Percentiles rank a stretch among this genome's conserved stretches.
Conservation (phyloP, 2,797 vertebrate species). For the Esox lucius region DNA sequence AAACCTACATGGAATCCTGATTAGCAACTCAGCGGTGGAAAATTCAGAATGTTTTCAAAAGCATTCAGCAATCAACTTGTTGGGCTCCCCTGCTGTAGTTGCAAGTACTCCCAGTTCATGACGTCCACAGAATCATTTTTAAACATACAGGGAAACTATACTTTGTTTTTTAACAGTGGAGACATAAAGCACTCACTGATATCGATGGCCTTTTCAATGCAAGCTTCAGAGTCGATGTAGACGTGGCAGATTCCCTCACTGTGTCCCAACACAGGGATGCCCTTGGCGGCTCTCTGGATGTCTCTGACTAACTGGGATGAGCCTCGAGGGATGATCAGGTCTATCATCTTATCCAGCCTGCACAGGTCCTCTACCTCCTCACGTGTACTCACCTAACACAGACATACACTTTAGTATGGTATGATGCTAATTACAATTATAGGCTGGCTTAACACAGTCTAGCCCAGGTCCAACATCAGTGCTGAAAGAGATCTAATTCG, state of each 20-base stretch:
- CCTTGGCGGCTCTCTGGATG: conserved; percentile 89
- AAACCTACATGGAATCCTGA: too few relatives aligned
- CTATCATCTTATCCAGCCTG: conserved; percentile 90
- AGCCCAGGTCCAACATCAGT: too few relatives aligned
- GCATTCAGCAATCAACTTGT: too few relatives aligned
- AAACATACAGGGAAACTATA: not conserved
- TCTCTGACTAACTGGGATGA: conserved; percentile 90
- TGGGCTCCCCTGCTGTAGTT: too few relatives aligned
- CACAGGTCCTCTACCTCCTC: conserved; percentile 97
- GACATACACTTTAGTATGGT: too few relatives aligned
- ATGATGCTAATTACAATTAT: too few relatives aligned
- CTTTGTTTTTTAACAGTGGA: not conserved
- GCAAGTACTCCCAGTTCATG: too few relatives aligned
- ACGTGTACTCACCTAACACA: conserved; percentile 87
- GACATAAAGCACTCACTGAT: conserved; percentile 78
- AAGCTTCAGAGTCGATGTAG: conserved; percentile 88
- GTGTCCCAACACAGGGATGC: conserved; percentile 95
- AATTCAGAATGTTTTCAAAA: too few relatives aligned
- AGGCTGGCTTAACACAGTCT: too few relatives aligned
- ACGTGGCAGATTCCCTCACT: conserved; percentile 97
- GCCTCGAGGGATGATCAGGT: conserved; percentile 93
- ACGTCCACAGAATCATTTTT: not conserved
- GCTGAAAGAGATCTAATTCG: too few relatives aligned
- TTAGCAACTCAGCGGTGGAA: too few relatives aligned
- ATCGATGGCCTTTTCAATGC: conserved; percentile 88